Conservation (phyloP, 92 coral and sea anemone genomes). For the Isaurus tuberculatus region DNA sequence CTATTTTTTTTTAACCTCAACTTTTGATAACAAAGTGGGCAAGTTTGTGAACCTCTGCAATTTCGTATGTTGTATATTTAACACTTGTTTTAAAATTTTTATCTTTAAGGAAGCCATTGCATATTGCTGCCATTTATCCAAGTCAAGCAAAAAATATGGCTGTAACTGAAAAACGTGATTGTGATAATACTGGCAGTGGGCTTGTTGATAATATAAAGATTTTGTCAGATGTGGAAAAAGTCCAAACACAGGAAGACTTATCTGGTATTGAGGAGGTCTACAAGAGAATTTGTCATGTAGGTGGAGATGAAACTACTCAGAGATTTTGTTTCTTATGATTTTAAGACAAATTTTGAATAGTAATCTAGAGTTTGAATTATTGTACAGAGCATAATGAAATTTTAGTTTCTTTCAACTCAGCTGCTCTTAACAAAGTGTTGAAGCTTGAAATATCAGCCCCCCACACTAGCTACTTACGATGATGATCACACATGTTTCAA, state of each 20-base stretch:
- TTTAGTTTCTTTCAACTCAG: too few relatives aligned
- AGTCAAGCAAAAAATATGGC: not conserved
- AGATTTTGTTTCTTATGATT: not conserved
- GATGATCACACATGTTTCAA: too few relatives aligned
- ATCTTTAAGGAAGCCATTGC: conserved; percentile 30
- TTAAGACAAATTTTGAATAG: too few relatives aligned
- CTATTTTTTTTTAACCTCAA: too few relatives aligned
- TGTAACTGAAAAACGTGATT: conserved; percentile 32
- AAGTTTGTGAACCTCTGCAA: not conserved
- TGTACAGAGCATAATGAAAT: too few relatives aligned
- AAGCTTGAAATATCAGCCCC: too few relatives aligned
- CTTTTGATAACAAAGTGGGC: too few relatives aligned
- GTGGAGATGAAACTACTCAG: conserved; percentile 11
- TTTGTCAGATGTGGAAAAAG: conserved; percentile 84
- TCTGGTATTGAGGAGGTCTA: conserved; percentile 91
- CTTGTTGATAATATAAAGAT: conserved; percentile 49
- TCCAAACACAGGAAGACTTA: conserved; percentile 72
- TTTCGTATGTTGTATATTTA: too few relatives aligned
- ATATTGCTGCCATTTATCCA: conserved; percentile 30
- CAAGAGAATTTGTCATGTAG: conserved; percentile 86
- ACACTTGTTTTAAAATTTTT: not conserved
- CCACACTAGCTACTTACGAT: too few relatives aligned
- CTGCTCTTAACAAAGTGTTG: too few relatives aligned
- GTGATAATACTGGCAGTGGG: not conserved
- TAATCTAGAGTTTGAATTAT: too few relatives aligned